A percentile compares a stretch with the other conserved stretches of the same genome.
Evolutionary conservation across 2,797 vertebrate genomes (phyloP).

Genomic region (Darevskia nairensis): DNA sequence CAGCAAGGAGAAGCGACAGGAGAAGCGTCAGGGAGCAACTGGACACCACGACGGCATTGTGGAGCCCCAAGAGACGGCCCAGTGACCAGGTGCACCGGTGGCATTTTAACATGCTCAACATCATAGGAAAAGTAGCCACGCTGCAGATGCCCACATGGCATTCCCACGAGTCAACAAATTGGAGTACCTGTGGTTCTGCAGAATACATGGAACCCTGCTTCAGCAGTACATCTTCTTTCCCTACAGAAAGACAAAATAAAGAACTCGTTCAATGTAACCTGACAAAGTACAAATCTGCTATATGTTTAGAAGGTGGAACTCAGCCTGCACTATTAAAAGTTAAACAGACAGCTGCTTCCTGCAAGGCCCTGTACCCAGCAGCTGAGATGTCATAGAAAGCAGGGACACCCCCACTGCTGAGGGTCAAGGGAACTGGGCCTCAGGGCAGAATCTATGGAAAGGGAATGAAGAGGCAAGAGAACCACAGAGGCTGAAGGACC

Average conservation of each 20-base stretch:
- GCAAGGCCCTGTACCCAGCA: not conserved
- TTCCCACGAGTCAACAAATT: not conserved
- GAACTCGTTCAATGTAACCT: slow-evolving; percentile 41
- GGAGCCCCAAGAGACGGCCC: not conserved
- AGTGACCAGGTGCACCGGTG: not conserved
- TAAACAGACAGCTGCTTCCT: not conserved
- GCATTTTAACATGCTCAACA: not conserved
- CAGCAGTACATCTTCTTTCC: slow-evolving; percentile 89
- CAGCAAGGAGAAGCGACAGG: not conserved
- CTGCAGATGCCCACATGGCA: not conserved
- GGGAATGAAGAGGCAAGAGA: not conserved
- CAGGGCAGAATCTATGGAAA: not conserved
- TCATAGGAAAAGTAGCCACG: not conserved
- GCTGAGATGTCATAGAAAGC: not conserved
- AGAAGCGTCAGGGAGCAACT: not conserved
- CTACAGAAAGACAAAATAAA: slow-evolving; percentile 76
- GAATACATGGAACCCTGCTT: slow-evolving; percentile 87
- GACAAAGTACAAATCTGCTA: not conserved
- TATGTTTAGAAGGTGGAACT: not conserved
- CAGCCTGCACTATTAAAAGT: not conserved
- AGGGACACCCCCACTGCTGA: no score
- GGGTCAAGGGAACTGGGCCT: not conserved
- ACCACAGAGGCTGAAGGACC: not conserved
- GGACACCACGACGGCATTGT: not conserved
- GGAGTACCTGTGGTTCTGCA: slow-evolving; percentile 85